Evolutionary conservation across 2,797 vertebrate genomes (phyloP).

Genomic region (Bufotes viridis): DNA sequence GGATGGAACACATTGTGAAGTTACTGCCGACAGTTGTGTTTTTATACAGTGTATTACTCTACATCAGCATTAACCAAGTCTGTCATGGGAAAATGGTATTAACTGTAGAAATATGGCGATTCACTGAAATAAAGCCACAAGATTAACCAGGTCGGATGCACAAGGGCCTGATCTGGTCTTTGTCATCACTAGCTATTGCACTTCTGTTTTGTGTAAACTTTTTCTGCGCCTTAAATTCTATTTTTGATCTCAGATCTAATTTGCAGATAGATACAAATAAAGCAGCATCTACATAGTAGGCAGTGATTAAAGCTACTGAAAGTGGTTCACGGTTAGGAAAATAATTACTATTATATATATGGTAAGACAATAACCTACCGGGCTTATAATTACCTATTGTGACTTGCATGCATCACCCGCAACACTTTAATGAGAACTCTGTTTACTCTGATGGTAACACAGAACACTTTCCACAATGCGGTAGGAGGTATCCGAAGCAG

Average conservation of each 20-base stretch:
- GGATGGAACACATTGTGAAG: neutral
- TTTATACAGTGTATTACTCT: neutral
- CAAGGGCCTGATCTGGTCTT: neutral
- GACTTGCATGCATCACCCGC: neutral
- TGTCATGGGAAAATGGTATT: neutral
- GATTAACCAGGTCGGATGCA: neutral
- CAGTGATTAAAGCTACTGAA: neutral
- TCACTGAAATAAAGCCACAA: neutral
- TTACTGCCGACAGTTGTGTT: neutral
- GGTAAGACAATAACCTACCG: neutral
- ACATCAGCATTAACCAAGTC: neutral
- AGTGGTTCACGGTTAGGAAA: neutral
- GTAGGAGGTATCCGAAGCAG: neutral
- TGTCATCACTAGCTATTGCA: neutral
- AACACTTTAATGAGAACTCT: neutral
- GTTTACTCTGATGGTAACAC: neutral
- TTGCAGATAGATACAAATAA: neutral
- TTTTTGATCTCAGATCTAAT: neutral
- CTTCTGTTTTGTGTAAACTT: neutral
- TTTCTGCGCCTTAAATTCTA: neutral
- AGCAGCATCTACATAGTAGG: neutral
- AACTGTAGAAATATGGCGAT: neutral
- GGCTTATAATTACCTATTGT: neutral
- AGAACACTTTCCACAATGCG: slow-evolving; percentile 2
- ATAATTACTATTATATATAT: slow-evolving; percentile 4